Percentiles rank a stretch among this genome's conserved stretches.
Conservation (phyloP, 1,140 invertebrate species). For the Drosophila micromelanica region DNA sequence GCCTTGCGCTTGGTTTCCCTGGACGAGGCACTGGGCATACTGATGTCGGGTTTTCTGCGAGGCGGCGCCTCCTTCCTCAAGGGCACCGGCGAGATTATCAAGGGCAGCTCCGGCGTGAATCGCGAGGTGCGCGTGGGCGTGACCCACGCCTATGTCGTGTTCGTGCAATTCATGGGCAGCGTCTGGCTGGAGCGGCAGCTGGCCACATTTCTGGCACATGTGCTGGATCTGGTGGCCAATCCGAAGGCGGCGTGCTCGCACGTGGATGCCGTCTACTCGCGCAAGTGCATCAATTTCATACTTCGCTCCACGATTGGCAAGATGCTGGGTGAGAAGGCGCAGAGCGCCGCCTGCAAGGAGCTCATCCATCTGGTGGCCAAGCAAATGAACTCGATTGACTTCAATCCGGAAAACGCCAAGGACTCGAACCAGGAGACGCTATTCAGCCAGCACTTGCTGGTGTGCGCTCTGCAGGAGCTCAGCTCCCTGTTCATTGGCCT, state of each 20-base stretch:
- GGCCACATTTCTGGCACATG: slow-evolving; percentile 92
- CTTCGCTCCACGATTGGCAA: slow-evolving; percentile 95
- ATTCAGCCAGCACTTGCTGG: slow-evolving; percentile 97
- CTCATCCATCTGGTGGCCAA: slow-evolving; percentile 96
- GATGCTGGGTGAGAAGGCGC: slow-evolving; percentile 98
- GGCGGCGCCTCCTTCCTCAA: slow-evolving; percentile 98
- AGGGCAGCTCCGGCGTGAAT: slow-evolving; percentile 95
- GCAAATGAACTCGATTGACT: slow-evolving; percentile 97
- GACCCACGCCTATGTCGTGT: slow-evolving; percentile 96
- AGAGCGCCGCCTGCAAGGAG: slow-evolving; percentile 97
- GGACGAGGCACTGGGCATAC: slow-evolving; percentile 95
- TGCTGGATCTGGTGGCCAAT: slow-evolving; percentile 96
- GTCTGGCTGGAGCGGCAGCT: slow-evolving; percentile 98
- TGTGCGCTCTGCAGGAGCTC: slow-evolving; percentile 97
- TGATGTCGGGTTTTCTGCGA: slow-evolving; percentile 97
- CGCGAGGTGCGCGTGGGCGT: slow-evolving; percentile 98
- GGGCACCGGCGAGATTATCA: slow-evolving; percentile 97
- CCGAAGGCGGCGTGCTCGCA: slow-evolving; percentile 97
- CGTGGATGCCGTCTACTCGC: slow-evolving; percentile 98
- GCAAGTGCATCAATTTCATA: slow-evolving; percentile 99
- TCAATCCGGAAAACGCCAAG: slow-evolving; percentile 95
- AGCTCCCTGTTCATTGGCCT: slow-evolving; percentile 93
- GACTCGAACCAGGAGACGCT: slow-evolving; percentile 94
- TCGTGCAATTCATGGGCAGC: slow-evolving; percentile 96
- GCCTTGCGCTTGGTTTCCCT: slow-evolving; percentile 88